Conservation (phyloP, 2,113 vertebrate species). For the Todiramphus chloris region DNA sequence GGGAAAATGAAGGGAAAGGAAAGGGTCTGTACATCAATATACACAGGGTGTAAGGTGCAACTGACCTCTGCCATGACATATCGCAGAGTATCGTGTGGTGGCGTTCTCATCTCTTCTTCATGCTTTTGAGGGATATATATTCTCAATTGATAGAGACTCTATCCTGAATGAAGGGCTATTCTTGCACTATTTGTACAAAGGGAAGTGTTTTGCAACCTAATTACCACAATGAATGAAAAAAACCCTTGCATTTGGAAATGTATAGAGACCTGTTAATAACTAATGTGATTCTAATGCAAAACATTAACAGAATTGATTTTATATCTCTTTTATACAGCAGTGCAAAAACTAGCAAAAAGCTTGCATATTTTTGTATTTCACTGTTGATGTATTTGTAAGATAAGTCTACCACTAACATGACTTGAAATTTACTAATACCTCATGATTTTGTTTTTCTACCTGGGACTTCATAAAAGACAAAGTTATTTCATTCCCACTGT, state of each 20-base stretch:
- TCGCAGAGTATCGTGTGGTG: not conserved
- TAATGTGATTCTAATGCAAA: not conserved
- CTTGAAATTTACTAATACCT: not conserved
- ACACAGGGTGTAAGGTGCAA: not conserved
- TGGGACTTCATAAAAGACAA: not conserved
- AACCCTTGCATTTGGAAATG: not conserved
- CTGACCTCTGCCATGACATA: not conserved
- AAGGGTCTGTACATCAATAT: not conserved
- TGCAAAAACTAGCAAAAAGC: not conserved
- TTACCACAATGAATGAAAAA: not conserved
- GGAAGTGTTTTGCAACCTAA: not conserved
- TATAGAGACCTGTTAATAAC: accelerated
- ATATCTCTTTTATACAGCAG: not conserved
- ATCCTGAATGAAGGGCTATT: not conserved
- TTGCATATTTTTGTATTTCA: not conserved
- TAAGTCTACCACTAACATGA: not conserved
- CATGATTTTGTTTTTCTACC: not conserved
- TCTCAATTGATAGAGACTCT: not conserved
- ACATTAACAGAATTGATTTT: not conserved
- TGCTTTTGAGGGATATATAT: not conserved
- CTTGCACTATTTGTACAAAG: not conserved
- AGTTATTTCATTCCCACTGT: not conserved
- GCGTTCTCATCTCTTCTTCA: not conserved
- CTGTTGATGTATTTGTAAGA: not conserved
- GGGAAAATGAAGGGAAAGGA: not conserved